Conservation (phyloP, 2,888 invertebrate genomes). For the Myopa tessellatipennis region DNA sequence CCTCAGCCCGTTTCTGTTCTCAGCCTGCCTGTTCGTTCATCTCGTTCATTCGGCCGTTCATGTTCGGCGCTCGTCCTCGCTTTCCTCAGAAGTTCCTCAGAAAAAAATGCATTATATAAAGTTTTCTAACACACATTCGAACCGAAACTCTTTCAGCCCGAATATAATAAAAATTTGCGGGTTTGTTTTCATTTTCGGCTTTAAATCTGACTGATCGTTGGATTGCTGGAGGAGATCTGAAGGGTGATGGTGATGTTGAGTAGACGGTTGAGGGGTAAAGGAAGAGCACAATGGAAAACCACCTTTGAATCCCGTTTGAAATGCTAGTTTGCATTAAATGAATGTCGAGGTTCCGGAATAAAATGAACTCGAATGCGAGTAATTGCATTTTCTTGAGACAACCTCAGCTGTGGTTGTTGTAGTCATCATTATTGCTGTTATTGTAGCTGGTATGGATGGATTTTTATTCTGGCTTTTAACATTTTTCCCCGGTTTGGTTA, state of each 20-base stretch:
- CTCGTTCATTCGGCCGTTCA: not conserved
- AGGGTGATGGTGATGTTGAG: too few relatives aligned
- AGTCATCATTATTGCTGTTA: slow-evolving; percentile 10
- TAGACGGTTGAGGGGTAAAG: not conserved
- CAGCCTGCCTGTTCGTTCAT: not conserved
- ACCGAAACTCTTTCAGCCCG: slow-evolving; percentile 5
- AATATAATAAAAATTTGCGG: slow-evolving; percentile 28
- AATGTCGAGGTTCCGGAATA: slow-evolving; percentile 28
- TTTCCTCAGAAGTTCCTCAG: not conserved
- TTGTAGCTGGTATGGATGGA: not conserved
- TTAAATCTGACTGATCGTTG: not conserved
- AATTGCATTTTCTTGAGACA: slow-evolving; percentile 61
- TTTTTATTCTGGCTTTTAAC: slow-evolving; percentile 8
- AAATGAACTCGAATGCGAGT: slow-evolving; percentile 49
- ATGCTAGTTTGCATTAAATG: slow-evolving; percentile 43
- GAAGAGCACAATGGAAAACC: not conserved
- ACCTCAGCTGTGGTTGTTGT: slow-evolving; percentile 37
- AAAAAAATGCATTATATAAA: slow-evolving; percentile 49
- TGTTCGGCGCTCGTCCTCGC: not conserved
- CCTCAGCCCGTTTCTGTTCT: not conserved
- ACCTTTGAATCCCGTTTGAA: slow-evolving; percentile 50
- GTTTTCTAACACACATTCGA: slow-evolving; percentile 31
- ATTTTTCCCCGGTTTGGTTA: not conserved
- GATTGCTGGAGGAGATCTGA: slow-evolving; percentile 2
- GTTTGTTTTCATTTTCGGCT: slow-evolving; percentile 33